These are phyloP conservation scores for Trachelipus rathkii DNA, from an alignment of 1,140 invertebrate species.

Conservation along the genomic window DNA sequence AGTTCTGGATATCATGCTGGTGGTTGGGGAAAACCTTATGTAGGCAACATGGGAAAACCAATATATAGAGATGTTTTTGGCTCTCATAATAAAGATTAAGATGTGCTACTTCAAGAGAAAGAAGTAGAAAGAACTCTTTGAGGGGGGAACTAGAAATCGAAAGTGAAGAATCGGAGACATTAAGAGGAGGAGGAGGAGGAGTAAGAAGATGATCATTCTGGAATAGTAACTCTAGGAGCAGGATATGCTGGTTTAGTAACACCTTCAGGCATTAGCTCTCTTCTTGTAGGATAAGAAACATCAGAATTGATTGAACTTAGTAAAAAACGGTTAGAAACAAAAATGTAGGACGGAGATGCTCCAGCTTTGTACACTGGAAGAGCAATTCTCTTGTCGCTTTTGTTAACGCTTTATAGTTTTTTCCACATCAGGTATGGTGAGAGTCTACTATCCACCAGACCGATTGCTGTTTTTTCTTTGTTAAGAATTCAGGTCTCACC, in stretches of 20 bases:
- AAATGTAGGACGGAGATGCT: constrained; percentile 91
- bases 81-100: constrained; percentile 45
- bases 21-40: constrained; percentile 99
- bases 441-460: no score
- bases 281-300: constrained; percentile 93
- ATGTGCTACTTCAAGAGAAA: constrained; percentile 62
- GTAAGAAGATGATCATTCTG: constrained; percentile 62
- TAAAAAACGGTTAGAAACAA: constrained; percentile 93
- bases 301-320: constrained; percentile 96
- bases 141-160: constrained; percentile 97
- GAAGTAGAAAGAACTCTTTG: constrained; percentile 88
- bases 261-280: constrained; percentile 89
- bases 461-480: no score
- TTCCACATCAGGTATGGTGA: no score
- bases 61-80: constrained; percentile 99
- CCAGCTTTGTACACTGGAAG: constrained; percentile 78
- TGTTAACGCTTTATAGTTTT: no score
- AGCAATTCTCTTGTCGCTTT: no score
- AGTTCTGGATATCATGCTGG: constrained; percentile 98
- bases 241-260: constrained; percentile 79
- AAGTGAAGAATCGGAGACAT: constrained; percentile 85
- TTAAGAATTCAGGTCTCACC: no score
- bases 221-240: constrained; percentile 70
- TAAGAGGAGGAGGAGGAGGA: constrained; percentile 70
- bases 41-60: constrained; percentile 95